A percentile compares a stretch with the other conserved stretches of the same genome.
phyloP scores from a whole-genome alignment of 2,113 vertebrate genomes.

The Struthio camelus region DNA sequence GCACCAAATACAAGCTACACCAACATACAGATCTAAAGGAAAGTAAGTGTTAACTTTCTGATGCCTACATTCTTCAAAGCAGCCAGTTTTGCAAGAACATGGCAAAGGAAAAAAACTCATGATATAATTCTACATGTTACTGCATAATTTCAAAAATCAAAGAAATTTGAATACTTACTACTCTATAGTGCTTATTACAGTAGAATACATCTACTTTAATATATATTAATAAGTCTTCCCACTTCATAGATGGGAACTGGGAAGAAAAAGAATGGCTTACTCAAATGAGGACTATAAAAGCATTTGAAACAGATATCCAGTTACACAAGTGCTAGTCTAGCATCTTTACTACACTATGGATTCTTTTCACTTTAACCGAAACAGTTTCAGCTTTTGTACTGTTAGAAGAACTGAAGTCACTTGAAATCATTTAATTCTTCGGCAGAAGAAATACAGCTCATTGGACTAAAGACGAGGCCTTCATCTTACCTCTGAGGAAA shows the following conservation, averaged over 20 bases:
- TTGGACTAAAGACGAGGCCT: background rate
- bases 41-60: background rate
- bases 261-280: background rate
- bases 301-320: constrained; percentile 18
- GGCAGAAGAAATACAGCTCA: background rate
- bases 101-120: background rate
- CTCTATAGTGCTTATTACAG: constrained; percentile 1
- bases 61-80: background rate
- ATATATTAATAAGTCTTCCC: constrained; percentile 61
- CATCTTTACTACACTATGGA: background rate
- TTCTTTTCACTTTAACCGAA: constrained; percentile 21
- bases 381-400: constrained; percentile 8
- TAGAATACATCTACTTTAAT: constrained; percentile 25
- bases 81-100: constrained; percentile 28
- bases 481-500: background rate
- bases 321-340: constrained; percentile 26
- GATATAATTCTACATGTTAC: background rate
- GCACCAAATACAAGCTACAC: background rate
- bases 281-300: constrained; percentile 21
- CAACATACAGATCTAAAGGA: background rate
- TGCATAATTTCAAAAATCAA: background rate
- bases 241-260: constrained; percentile 60
- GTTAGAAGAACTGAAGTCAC: background rate
- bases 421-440: background rate
- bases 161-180: constrained; percentile 29